Evolutionary conservation across 2,888 invertebrate genomes (phyloP).

Genomic region (Tenodera sinensis): DNA sequence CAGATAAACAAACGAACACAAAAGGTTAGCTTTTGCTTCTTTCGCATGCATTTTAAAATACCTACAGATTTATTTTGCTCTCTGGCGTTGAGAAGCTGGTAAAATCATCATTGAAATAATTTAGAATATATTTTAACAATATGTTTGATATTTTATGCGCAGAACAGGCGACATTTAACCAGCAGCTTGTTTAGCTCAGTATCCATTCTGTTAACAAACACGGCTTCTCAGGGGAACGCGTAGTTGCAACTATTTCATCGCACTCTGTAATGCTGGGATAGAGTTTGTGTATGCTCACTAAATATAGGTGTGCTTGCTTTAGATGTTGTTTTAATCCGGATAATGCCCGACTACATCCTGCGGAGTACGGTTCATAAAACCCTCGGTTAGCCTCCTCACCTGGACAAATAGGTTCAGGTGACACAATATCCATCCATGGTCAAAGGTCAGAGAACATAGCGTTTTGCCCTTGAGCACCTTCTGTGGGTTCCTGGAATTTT

Average conservation of each 20-base stretch:
- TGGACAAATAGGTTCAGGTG: neutral
- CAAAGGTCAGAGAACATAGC: neutral
- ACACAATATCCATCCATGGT: neutral
- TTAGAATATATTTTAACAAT: no score
- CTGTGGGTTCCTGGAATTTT: neutral
- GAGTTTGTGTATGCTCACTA: neutral
- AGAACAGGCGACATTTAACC: neutral
- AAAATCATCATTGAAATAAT: no score
- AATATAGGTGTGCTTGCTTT: neutral
- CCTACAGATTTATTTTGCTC: no score
- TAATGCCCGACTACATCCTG: neutral
- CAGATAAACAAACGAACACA: no score
- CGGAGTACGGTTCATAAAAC: neutral
- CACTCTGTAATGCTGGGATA: no score
- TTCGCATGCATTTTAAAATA: no score
- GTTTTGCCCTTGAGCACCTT: neutral
- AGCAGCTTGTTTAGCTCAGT: neutral
- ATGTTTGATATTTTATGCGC: no score
- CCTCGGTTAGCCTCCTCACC: neutral
- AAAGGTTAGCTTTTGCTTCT: no score
- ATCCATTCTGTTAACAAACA: neutral
- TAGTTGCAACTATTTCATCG: neutral
- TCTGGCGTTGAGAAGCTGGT: no score
- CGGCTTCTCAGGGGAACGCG: neutral
- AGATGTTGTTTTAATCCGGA: neutral